A percentile compares a stretch with the other conserved stretches of the same genome.
Conservation (phyloP, 1,140 invertebrate species). For the Aphidius gifuensis region DNA sequence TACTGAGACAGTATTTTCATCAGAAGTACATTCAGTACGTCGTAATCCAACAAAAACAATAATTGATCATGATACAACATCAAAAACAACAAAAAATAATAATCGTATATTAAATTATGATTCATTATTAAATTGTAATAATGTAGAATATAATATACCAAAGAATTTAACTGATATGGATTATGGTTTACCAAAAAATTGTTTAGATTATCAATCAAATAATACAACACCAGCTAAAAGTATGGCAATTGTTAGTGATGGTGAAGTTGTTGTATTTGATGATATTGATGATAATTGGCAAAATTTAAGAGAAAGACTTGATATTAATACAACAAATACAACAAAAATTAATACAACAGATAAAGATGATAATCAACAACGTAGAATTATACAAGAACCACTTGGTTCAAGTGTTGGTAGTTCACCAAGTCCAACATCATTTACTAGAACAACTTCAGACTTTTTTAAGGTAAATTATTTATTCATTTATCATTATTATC, state of each 20-base stretch:
- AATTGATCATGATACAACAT: constrained; percentile 51
- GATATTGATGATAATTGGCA: constrained; percentile 76
- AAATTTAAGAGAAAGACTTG: constrained; percentile 46
- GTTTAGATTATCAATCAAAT: constrained; percentile 53
- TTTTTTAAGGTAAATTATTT: constrained; percentile 54
- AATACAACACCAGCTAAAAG: constrained; percentile 49
- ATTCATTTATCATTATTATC: too few relatives aligned
- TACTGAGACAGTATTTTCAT: constrained; percentile 64
- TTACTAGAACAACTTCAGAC: constrained; percentile 53
- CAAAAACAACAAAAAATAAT: constrained; percentile 44
- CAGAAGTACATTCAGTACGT: constrained; percentile 62
- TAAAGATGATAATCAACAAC: constrained; percentile 19
- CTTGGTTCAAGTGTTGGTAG: constrained; percentile 49
- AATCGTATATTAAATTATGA: constrained; percentile 52
- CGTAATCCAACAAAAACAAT: constrained; percentile 52
- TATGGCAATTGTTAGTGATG: constrained; percentile 62
- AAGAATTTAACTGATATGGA: constrained; percentile 54
- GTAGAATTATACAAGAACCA: constrained; percentile 45
- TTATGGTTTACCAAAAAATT: constrained; percentile 52
- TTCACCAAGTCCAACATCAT: constrained; percentile 51
- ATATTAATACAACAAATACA: constrained; percentile 40
- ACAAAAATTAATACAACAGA: constrained; percentile 17
- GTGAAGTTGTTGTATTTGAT: constrained; percentile 78
- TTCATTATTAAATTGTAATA: constrained; percentile 54
- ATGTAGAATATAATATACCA: constrained; percentile 50